These are phyloP conservation scores for Eupithecia vulgata DNA, from an alignment of 2,888 invertebrate species.

Conservation along the genomic window DNA sequence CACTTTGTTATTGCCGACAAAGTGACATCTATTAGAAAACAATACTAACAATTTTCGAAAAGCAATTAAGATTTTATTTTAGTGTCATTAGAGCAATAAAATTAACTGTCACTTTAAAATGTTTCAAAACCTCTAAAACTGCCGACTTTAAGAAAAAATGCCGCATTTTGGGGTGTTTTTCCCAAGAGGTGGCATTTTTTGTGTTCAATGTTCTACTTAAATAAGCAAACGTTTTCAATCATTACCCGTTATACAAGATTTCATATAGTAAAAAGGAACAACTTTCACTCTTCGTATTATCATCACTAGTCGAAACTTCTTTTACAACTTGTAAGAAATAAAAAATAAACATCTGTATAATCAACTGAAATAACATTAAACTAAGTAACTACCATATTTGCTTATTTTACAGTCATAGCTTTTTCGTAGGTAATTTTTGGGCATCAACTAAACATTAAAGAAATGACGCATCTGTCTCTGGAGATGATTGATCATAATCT, in stretches of 20 bases:
- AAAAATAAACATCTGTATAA: not conserved
- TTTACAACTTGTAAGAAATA: not conserved
- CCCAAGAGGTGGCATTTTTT: not conserved
- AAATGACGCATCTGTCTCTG: constrained; percentile 29
- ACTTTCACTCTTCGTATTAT: not conserved
- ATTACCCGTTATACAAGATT: not conserved
- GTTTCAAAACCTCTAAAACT: not conserved
- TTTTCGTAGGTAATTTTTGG: constrained; percentile 12
- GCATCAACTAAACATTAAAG: constrained; percentile 17
- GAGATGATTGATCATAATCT: constrained; percentile 22
- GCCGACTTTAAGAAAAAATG: constrained; percentile 19
- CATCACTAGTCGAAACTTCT: not conserved
- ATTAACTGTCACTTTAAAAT: constrained; percentile 7
- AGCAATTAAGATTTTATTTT: not conserved
- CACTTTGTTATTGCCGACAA: constrained; percentile 22
- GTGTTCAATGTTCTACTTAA: not conserved
- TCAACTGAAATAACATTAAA: not conserved
- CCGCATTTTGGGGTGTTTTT: not conserved
- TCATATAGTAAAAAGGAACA: not conserved
- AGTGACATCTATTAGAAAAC: constrained; percentile 18
- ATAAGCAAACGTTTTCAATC: constrained; percentile 3
- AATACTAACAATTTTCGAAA: constrained; percentile 5
- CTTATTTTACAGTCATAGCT: not conserved
- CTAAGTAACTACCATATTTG: too few relatives aligned
- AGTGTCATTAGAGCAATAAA: constrained; percentile 18